phyloP scores from a whole-genome alignment of 2,113 vertebrate species.

The Protobothrops flavoviridis region DNA sequence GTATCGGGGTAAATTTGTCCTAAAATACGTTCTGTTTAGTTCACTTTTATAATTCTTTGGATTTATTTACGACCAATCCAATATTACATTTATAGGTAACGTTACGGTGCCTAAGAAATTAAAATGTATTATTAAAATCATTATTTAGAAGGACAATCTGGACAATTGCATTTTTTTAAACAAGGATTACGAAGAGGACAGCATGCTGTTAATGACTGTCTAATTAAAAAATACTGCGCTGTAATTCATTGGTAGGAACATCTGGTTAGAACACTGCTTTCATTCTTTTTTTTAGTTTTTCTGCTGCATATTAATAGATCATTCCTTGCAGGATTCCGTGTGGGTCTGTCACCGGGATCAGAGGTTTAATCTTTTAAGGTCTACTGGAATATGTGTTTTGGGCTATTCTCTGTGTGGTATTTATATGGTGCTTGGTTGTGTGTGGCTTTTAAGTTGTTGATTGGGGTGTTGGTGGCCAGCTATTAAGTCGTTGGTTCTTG shows the following conservation, averaged over 20 bases:
- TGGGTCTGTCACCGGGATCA: too few species aligned
- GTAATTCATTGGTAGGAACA: neutral
- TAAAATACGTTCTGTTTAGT: neutral
- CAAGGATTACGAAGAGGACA: constrained; percentile 17
- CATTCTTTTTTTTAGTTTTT: constrained; percentile 31
- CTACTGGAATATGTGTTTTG: too few species aligned
- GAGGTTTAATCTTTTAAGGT: neutral
- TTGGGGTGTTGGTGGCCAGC: too few species aligned
- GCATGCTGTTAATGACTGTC: constrained; percentile 1
- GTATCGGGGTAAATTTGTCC: neutral
- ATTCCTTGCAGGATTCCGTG: neutral
- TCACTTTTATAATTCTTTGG: neutral
- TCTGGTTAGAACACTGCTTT: constrained; percentile 15
- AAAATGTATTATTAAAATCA: too few species aligned
- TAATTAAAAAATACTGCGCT: constrained; percentile 26
- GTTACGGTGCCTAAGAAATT: neutral
- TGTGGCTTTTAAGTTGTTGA: too few species aligned
- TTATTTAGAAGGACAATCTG: neutral
- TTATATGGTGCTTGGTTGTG: too few species aligned
- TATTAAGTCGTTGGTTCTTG: too few species aligned
- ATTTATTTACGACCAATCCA: neutral
- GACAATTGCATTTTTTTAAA: neutral
- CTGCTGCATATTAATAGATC: constrained; percentile 14
- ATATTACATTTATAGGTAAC: constrained; percentile 39
- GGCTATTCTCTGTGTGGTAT: too few species aligned